Percentiles rank a stretch among this genome's conserved stretches.
phyloP scores from a whole-genome alignment of 2,888 invertebrate species.

The Clepsis dumicolana region DNA sequence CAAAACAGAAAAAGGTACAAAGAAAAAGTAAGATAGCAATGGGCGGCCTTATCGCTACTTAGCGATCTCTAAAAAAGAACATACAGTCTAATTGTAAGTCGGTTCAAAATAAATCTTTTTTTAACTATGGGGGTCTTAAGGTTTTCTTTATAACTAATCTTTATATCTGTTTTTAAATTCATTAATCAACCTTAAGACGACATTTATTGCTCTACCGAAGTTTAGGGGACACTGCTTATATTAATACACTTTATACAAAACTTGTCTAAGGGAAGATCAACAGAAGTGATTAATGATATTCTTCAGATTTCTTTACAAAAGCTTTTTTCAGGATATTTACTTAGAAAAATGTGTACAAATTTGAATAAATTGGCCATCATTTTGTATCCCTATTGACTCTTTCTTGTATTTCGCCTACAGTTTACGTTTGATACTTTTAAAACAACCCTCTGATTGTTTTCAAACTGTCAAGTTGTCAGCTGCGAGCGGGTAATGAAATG shows the following conservation, averaged over 20 bases:
- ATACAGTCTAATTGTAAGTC: no score
- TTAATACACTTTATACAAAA: constrained; percentile 41
- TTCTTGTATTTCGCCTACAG: constrained; percentile 1
- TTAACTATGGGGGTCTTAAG: no score
- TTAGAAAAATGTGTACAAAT: constrained; percentile 24
- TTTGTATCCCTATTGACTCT: constrained; percentile 13
- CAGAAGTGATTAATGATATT: constrained; percentile 40
- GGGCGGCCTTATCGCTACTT: no score
- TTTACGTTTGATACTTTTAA: constrained; percentile 24
- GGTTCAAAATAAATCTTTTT: no score
- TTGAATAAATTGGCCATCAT: constrained; percentile 18
- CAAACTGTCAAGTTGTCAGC: constrained; percentile 22
- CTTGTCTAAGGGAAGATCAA: constrained; percentile 32
- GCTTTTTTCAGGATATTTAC: constrained; percentile 27
- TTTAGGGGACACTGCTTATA: constrained; percentile 33
- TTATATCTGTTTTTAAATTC: constrained; percentile 36
- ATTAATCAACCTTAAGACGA: constrained; percentile 39
- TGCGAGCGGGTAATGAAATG: constrained; percentile 5
- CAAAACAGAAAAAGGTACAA: no score
- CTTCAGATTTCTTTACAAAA: constrained; percentile 38
- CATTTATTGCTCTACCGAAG: constrained; percentile 38
- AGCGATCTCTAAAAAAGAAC: no score
- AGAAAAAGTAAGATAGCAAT: no score
- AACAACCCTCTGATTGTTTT: constrained; percentile 2
- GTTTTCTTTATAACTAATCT: constrained; percentile 37